A percentile compares a stretch with the other conserved stretches of the same genome.
Conservation (phyloP, 2,888 invertebrate genomes). For the Drosophila putrida region DNA sequence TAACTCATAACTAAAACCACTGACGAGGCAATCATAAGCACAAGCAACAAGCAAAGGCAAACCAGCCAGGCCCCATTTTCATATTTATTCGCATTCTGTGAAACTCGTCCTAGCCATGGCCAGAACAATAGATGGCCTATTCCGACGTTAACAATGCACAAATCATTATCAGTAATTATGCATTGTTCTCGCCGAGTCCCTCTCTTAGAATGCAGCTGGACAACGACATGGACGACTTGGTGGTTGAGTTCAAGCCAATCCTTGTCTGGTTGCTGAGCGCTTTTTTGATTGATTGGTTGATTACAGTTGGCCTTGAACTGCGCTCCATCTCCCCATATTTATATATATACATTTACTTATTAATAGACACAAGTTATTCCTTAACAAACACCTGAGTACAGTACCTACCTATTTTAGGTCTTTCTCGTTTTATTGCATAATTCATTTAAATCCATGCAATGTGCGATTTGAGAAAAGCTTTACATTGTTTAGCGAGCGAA, state of each 20-base stretch:
- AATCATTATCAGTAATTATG: constrained; percentile 81
- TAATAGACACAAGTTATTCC: constrained; percentile 6
- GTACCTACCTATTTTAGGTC: background rate
- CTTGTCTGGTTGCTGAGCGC: constrained; percentile 32
- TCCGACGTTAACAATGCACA: constrained; percentile 67
- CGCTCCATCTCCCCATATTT: constrained; percentile 9
- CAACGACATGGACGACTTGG: constrained; percentile 10
- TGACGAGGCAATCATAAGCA: constrained; percentile 50
- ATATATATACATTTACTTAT: constrained; percentile 1
- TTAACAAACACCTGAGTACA: constrained; percentile 9
- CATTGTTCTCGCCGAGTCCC: constrained; percentile 58
- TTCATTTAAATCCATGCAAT: background rate
- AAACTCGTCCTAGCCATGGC: constrained; percentile 6
- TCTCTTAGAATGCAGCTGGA: constrained; percentile 17
- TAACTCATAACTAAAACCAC: constrained; percentile 59
- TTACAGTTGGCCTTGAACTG: constrained; percentile 73
- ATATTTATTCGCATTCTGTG: constrained; percentile 11
- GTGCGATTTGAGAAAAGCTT: background rate
- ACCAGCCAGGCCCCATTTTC: constrained; percentile 27
- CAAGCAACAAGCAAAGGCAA: constrained; percentile 16
- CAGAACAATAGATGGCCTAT: constrained; percentile 69
- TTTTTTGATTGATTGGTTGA: constrained; percentile 74
- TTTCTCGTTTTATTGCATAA: constrained; percentile 7
- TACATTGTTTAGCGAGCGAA: constrained; percentile 22
- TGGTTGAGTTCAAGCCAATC: constrained; percentile 22